Evolutionary conservation across 2,797 vertebrate genomes (phyloP), one percentile per base, ranked within the genome.

Genomic region (Nannoperca obscura): DNA sequence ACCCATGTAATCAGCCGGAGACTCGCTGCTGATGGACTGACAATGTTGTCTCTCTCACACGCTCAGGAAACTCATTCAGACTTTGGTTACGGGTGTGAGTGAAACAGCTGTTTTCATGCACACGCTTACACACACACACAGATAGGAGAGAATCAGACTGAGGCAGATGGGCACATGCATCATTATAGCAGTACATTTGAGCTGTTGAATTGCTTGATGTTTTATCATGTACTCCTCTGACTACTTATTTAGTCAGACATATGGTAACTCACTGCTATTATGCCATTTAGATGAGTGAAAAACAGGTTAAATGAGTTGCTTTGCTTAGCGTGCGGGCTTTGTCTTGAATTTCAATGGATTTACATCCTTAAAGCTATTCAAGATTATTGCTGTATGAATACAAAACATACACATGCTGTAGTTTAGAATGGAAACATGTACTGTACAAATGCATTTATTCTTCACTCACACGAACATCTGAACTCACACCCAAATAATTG

Each of bases 191-290:
- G 61, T 89, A 86, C 83, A 85, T 89, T 84, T 84, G 82, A 91
- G 86, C 49, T 60, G 80, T 67, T 91, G 87, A 92, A 89, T 90
- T 76, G 75, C 87, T 90, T 83, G 82, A 89, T 91, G 88, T 88
- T 91, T 91, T 86, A 83, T 87, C 83, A 63, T 89, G 88, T 89
- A 65, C 75, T 75, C 64, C 52, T 92, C 85, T 80, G 81, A 91
- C 89, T 92, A 86, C 90, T 90, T 89, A 92, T 93, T 92, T 92
- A 91, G 87, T 80, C 76, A 76, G 84, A 88, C 89, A 88, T 91
- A 91, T 92, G 89, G 86, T 70, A 82, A 86, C 85, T 86, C 46
- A 2, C 61, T 44, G 85, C 89, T 78, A 77, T 90, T 90, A 90
- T 81, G 74, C 81, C 60, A 40, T 90, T 90, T 86, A 90, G 85